These are phyloP conservation scores for Poeciliopsis prolifica DNA, from an alignment of 2,113 vertebrate species.

Conservation along the genomic window DNA sequence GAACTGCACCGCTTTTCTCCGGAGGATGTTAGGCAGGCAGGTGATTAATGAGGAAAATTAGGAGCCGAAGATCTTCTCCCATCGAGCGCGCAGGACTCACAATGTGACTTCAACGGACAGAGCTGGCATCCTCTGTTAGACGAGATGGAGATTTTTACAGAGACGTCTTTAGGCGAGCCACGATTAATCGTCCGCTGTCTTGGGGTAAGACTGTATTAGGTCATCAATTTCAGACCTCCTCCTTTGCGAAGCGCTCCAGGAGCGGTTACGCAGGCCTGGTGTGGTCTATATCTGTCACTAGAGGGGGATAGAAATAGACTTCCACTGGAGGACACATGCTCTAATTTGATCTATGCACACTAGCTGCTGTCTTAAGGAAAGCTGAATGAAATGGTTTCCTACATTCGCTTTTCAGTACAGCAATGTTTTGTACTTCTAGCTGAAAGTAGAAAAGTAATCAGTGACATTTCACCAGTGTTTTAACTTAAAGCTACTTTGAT, in stretches of 20 bases:
- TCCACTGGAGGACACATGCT: slow-evolving; percentile 10
- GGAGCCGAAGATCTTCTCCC: slow-evolving; percentile 45
- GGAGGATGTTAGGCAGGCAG: slow-evolving; percentile 55
- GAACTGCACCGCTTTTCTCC: slow-evolving; percentile 39
- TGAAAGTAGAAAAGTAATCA: background rate
- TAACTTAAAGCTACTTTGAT: background rate
- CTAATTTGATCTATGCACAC: background rate
- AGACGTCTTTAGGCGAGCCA: slow-evolving; percentile 47
- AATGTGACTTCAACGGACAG: slow-evolving; percentile 42
- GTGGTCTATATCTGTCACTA: slow-evolving; percentile 59
- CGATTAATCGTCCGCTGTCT: slow-evolving; percentile 49
- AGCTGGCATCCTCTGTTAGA: slow-evolving; percentile 51
- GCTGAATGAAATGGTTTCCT: background rate
- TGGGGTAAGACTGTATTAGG: slow-evolving; percentile 24
- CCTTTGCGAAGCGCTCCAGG: slow-evolving; percentile 45
- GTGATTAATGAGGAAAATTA: slow-evolving; percentile 73
- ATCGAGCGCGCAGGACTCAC: slow-evolving; percentile 45
- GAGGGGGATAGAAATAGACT: slow-evolving; percentile 31
- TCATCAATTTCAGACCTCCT: slow-evolving; percentile 51
- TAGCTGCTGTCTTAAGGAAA: slow-evolving; percentile 10
- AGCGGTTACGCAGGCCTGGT: slow-evolving; percentile 37
- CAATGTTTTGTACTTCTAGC: background rate
- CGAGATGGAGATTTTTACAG: slow-evolving; percentile 1
- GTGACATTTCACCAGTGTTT: background rate
- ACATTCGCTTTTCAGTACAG: background rate